These are phyloP conservation scores for Myotis pilosus DNA, from an alignment of 2,797 vertebrate genomes.

Conservation along the genomic window DNA sequence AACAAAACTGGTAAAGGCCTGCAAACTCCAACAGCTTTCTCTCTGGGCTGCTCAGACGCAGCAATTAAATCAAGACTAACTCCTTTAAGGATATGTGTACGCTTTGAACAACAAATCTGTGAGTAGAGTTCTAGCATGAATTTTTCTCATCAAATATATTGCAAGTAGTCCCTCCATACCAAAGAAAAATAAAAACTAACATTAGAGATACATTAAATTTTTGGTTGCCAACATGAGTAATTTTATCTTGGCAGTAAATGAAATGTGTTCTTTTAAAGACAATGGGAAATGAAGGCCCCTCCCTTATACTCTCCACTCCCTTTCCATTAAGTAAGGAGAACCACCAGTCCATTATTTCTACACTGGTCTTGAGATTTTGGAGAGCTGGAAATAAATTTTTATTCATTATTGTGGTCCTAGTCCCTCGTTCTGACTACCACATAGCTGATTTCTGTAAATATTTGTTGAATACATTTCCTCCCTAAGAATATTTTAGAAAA, in stretches of 20 bases:
- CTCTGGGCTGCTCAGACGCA: background rate
- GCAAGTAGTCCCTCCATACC: background rate
- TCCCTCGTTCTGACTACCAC: background rate
- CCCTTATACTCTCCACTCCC: background rate
- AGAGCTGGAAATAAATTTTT: background rate
- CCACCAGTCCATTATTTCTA: background rate
- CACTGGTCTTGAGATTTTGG: background rate
- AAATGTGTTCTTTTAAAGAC: conserved; percentile 1
- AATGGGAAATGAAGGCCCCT: conserved; percentile 31
- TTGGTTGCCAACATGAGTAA: background rate
- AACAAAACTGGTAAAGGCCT: conserved; percentile 46
- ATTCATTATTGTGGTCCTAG: background rate
- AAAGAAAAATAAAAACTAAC: conserved; percentile 33
- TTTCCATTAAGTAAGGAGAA: background rate
- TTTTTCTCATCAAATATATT: conserved; percentile 31
- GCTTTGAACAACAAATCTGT: conserved; percentile 34
- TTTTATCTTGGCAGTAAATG: conserved; percentile 16
- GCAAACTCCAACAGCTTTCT: conserved; percentile 24
- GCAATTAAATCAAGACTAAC: conserved; percentile 44
- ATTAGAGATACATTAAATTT: conserved; percentile 17
- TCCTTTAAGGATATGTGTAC: background rate
- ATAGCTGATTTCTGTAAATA: conserved; percentile 30
- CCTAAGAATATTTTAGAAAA: background rate
- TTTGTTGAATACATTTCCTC: background rate
- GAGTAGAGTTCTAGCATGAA: background rate